A percentile compares a stretch with the other conserved stretches of the same genome.
Conservation (phyloP, 2,113 vertebrate species). For the Perca schrenkii region DNA sequence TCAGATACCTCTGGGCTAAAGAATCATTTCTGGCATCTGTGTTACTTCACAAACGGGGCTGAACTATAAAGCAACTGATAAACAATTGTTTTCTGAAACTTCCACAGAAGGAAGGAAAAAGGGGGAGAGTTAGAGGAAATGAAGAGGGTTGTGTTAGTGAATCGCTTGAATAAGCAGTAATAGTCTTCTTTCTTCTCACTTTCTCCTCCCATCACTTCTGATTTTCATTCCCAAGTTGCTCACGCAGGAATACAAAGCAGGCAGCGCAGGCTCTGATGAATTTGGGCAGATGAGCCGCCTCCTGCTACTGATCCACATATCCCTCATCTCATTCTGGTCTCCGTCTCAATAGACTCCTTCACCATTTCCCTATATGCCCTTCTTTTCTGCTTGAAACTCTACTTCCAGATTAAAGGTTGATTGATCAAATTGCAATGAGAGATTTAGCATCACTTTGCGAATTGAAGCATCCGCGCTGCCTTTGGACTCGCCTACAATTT, state of each 20-base stretch:
- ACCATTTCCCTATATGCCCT: conserved; percentile 15
- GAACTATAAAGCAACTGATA: conserved; percentile 26
- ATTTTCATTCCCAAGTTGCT: conserved; percentile 69
- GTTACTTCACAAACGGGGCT: conserved; percentile 22
- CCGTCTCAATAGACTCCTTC: conserved; percentile 47
- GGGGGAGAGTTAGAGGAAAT: conserved; percentile 31
- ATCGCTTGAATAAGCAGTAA: conserved; percentile 54
- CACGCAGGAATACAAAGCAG: conserved; percentile 77
- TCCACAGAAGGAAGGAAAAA: conserved; percentile 21
- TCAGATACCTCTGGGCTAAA: conserved; percentile 45
- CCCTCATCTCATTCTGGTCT: conserved; percentile 59
- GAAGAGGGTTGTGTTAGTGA: conserved; percentile 32
- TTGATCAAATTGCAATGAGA: conserved; percentile 66
- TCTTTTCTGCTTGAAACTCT: conserved; percentile 12
- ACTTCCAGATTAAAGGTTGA: conserved; percentile 58
- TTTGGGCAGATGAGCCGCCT: conserved; percentile 69
- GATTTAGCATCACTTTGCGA: conserved; percentile 62
- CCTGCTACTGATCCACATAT: conserved; percentile 69
- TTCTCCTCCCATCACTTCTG: conserved; percentile 66
- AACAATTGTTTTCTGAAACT: conserved; percentile 14
- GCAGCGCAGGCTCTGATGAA: conserved; percentile 61
- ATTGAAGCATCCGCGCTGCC: conserved; percentile 43
- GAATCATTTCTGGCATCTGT: conserved; percentile 36
- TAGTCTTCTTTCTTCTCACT: conserved; percentile 48
- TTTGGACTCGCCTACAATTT: conserved; percentile 31